Base-by-base conservation (phyloP, 2,888 invertebrate species). In the Aspidapion aeneum region DNA sequence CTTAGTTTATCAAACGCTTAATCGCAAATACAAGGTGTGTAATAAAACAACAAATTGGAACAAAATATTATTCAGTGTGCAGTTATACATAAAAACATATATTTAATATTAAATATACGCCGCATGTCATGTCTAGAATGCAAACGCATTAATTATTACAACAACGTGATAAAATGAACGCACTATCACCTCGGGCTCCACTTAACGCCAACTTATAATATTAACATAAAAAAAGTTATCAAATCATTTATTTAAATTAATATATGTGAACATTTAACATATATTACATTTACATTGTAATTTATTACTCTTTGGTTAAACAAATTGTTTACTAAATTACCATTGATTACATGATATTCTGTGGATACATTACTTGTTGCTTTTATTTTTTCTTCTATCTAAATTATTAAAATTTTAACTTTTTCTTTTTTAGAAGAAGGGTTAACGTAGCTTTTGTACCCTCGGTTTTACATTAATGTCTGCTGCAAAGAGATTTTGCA, bases 131-230 rank as follows among this genome's bases (percentile, higher is more conserved):
- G 71, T 67, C 66, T 58, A 55, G 73, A 71, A 73, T 73, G 68
- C 71, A 70, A 73, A 73, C 72, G 67, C 69, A 70, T 66, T 66
- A 72, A 72, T 74, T 74, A 74, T 74, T 72, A 71, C 73, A 74
- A 74, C 65, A 71, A 66, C 51, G 56, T 63, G 65, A 62, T 61
- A 62, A 58, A 60, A 64, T 62, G 63, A 48, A 64, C 48, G 18
- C 58, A 56, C 55, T 66, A 66, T 67, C 69, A 63, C 65, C 63
- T 56, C 35, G 35, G 58, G 48, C 21, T 18, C 56, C 64, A 56
- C 60, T 57, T 57, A 56, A 52, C 58, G 58, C 55, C 21, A 56
- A 49, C 57, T 35, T 35, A 35, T 35, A n/a, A n/a, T 35, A 35
- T 35, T 35, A 35, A 35, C 35, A 35, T 35, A 35, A 35, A 35